Base-by-base conservation (phyloP, 2,113 vertebrate genomes). In the Bombycilla garrulus region DNA sequence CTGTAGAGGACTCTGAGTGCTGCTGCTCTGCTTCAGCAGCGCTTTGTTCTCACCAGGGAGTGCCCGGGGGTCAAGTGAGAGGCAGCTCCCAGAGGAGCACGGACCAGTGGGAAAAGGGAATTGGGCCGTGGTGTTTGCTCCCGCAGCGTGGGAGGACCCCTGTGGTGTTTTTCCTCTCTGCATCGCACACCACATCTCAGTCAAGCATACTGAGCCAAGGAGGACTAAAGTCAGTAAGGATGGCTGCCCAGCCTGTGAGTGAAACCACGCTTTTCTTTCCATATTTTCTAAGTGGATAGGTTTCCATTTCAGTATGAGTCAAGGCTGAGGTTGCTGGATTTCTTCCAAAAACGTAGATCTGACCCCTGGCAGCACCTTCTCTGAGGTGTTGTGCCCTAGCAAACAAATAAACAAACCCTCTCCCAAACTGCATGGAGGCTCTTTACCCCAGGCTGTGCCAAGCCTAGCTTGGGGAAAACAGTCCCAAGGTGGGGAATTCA, bases 81-180 rank as follows among this genome's bases (percentile, higher is more conserved):
- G 0, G 4, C 77, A 76, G 47, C 3, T 12, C 18, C 12, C 4
- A 1, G 0, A 44, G 51, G 31, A 51, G 47, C 48, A 15, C 8
- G 6, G 26, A 9, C 1, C 4, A 1, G 17, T 15, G 26, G 26
- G 35, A 11, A 51, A 40, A 11, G 12, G 38, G 29, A 79, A 25
- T 19, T 2, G 17, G 53, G 35, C 56, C 0, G 0, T 4, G 16
- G 9, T 40, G 61, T 15, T 90, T 1, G 3, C n/a, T 65, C 10
- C 26, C 1, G 13, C 21, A 38, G 57, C 0, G 2, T 26, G 48
- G 56, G 69, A 84, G 73, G 77, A 11, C 19, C 5, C 1, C 0
- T 1, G 2, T 1, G 16, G 29, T 20, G 24, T 5, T 80, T 72
- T 74, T 61, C 56, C 47, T 70, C 47, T 44, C 45, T 64, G 29